Conservation (phyloP, 2,797 vertebrate species). For the Adrianichthys oophorus region DNA sequence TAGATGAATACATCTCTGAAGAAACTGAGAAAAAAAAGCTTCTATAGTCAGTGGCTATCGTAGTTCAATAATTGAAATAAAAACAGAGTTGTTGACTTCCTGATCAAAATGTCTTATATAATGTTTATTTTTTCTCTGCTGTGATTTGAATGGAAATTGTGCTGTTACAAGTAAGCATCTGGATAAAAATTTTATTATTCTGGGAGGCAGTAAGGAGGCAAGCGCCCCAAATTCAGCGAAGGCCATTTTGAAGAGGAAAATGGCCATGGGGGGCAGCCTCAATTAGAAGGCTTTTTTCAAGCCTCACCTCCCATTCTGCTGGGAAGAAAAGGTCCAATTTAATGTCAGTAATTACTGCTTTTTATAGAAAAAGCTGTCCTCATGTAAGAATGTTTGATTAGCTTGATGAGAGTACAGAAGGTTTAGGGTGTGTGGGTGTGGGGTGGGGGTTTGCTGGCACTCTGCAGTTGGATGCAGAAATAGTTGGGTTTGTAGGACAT, state of each 20-base stretch:
- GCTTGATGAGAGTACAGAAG: constrained; percentile 37
- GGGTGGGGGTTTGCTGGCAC: background rate
- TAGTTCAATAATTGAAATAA: constrained; percentile 19
- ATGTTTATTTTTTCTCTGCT: too few species aligned
- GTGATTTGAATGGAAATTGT: too few species aligned
- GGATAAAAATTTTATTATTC: constrained; percentile 23
- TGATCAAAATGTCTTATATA: too few species aligned
- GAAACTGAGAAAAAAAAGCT: constrained; percentile 27
- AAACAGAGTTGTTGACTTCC: too few species aligned
- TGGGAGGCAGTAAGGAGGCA: constrained; percentile 21
- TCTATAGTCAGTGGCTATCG: constrained; percentile 14
- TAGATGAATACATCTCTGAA: constrained; percentile 21
- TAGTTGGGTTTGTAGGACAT: constrained; percentile 17
- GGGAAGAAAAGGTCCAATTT: constrained; percentile 44
- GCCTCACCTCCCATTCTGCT: constrained; percentile 43
- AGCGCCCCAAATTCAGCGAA: constrained; percentile 34
- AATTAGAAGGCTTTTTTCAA: constrained; percentile 55
- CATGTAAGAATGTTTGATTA: constrained; percentile 53
- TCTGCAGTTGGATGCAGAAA: constrained; percentile 28
- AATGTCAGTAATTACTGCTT: constrained; percentile 62
- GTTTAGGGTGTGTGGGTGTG: constrained; percentile 42
- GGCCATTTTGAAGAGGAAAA: constrained; percentile 37
- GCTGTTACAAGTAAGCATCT: constrained; percentile 16
- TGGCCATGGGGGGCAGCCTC: constrained; percentile 31
- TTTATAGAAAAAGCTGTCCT: constrained; percentile 48